These are phyloP conservation scores for Cranoglanis bouderius DNA, from an alignment of 2,113 vertebrate genomes.

Conservation along the genomic window DNA sequence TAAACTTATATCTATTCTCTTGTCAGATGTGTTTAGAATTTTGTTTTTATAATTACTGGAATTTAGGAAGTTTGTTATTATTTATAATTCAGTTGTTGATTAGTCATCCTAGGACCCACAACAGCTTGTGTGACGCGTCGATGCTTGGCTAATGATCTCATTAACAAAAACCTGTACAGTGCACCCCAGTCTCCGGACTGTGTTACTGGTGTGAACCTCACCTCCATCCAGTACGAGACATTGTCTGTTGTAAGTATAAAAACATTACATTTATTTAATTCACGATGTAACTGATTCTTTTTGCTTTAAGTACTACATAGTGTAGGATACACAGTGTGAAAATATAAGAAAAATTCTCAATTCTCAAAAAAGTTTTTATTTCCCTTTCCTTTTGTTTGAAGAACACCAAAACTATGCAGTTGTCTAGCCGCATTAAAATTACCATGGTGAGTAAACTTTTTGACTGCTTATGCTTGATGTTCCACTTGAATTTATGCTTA, in stretches of 20 bases:
- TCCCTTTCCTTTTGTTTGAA: constrained; percentile 38
- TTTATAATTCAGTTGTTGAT: background rate
- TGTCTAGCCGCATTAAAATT: constrained; percentile 59
- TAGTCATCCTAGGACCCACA: background rate
- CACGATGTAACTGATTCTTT: background rate
- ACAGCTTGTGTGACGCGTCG: constrained; percentile 57
- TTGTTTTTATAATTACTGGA: background rate
- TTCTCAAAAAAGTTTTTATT: background rate
- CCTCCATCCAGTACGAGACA: constrained; percentile 64
- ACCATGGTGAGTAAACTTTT: constrained; percentile 56
- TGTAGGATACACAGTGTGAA: background rate
- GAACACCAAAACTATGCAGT: constrained; percentile 66
- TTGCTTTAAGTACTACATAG: background rate
- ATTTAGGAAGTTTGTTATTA: background rate
- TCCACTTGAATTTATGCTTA: background rate
- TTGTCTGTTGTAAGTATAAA: constrained; percentile 66
- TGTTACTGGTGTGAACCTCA: constrained; percentile 47
- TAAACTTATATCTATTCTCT: background rate
- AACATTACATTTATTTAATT: background rate
- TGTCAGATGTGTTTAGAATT: background rate
- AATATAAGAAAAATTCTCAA: background rate
- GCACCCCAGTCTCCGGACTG: constrained; percentile 67
- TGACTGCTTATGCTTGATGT: background rate
- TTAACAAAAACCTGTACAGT: constrained; percentile 38
- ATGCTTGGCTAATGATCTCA: constrained; percentile 65